Evolutionary conservation across 2,113 vertebrate species (phyloP).

Genomic region (chimpanzee (Pan troglodytes)): NHGRI_mPanTro3-v2.1_pri NC_072413.2:80577001-80577500

Average conservation of each 20-base stretch:
- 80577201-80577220: background rate
- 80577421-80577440: background rate
- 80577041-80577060: background rate
- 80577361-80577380: constrained; percentile 25
- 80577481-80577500: background rate
- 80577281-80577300: constrained; percentile 54
- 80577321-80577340: background rate
- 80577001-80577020: constrained; percentile 76
- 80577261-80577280: background rate
- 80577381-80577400: background rate
- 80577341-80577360: constrained; percentile 5
- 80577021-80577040: constrained; percentile 56
- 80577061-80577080: background rate
- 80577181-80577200: constrained; percentile 61
- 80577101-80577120: constrained; percentile 46
- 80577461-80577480: background rate
- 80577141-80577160: constrained; percentile 25
- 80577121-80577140: constrained; percentile 16
- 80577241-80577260: background rate
- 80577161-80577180: constrained; percentile 50
- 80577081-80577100: constrained; percentile 51
- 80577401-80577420: constrained; percentile 11
- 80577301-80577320: constrained; percentile 63
- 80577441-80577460: background rate
- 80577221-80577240: constrained; percentile 20